Base-by-base conservation (phyloP, 2,797 vertebrate genomes). In the Gallirallus australis region DNA sequence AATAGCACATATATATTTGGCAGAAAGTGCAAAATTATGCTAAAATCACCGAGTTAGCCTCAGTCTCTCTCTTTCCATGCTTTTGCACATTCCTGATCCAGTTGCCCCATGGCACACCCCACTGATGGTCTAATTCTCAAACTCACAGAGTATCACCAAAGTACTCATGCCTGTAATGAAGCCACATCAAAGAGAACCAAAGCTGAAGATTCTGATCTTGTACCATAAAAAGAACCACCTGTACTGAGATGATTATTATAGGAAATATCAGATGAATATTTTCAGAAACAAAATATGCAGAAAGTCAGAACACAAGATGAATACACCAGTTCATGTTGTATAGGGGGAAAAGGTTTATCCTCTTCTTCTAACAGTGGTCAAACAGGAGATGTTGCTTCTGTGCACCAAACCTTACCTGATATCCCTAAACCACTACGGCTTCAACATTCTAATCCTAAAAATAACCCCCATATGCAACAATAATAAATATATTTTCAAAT, bases 101-200 rank as follows among this genome's bases (percentile, higher is more conserved):
- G 60, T 23, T 56, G 18, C 35, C 35, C 28, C 15, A 11, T 0
- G 3, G 31, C 31, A 42, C 6, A 0, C 7, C 18, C 42, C 77
- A 37, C 35, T 28, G 40, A 20, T 18, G 48, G 10, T n/a, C 15
- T 11, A 39, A 59, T 30, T 63, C 70, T 57, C 48, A 28, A 45
- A n/a, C 19, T 39, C 33, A 18, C 10, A 15, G 31, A 24, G 7
- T 27, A 14, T 14, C 70, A 21, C 27, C 16, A 15, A 47, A 5
- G 14, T 13, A 15, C 37, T 40, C 24, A 24, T 0, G 1, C 18
- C 48, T 66, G 15, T 9, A n/a, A 71, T 1, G 5, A 61, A 71
- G 28, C 20, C 47, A 75, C 39, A 75, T 19, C 63, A 75, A 64
- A 83, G 9, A 18, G 17, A 7, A 61, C 18, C 25, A 42, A 71